These are phyloP conservation scores for Drosophila mauritiana DNA, from an alignment of 1,140 invertebrate species.

Conservation along the genomic window DNA sequence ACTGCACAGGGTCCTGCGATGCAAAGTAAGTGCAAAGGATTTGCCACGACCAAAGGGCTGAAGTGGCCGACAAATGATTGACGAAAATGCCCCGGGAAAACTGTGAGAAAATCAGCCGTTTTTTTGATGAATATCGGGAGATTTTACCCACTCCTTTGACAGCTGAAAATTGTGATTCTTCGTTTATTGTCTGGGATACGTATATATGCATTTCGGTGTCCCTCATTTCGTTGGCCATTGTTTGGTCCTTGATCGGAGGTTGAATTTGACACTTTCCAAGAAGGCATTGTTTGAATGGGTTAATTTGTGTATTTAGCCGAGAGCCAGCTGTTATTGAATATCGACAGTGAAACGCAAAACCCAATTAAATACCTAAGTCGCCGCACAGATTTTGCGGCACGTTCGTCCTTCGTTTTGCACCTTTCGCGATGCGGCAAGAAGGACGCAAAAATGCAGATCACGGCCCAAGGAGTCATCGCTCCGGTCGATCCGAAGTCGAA, in stretches of 20 bases:
- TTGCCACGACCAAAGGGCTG: conserved; percentile 48
- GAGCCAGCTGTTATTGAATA: conserved; percentile 62
- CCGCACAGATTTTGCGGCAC: conserved; percentile 65
- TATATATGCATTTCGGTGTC: conserved; percentile 44
- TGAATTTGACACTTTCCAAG: conserved; percentile 68
- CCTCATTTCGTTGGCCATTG: conserved; percentile 65
- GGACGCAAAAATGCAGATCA: conserved; percentile 71
- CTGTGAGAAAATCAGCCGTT: conserved; percentile 67
- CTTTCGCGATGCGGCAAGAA: conserved; percentile 52
- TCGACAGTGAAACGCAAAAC: conserved; percentile 64
- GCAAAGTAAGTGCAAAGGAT: conserved; percentile 76
- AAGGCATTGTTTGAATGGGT: conserved; percentile 74
- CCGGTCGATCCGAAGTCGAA: conserved; percentile 27
- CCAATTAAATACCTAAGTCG: conserved; percentile 76
- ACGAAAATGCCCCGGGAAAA: conserved; percentile 34
- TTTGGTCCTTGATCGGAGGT: conserved; percentile 46
- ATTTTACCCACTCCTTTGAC: conserved; percentile 43
- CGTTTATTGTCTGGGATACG: conserved; percentile 42
- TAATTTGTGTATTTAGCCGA: conserved; percentile 77
- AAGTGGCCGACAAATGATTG: conserved; percentile 52
- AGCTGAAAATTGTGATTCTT: conserved; percentile 56
- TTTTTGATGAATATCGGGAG: conserved; percentile 56
- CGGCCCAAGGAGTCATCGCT: conserved; percentile 28
- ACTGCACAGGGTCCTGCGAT: conserved; percentile 34
- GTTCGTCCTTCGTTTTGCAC: conserved; percentile 69